A percentile compares a stretch with the other conserved stretches of the same genome.
Evolutionary conservation across 2,113 vertebrate genomes (phyloP).

Genomic region (Leptobrachium ailaonicum): DNA sequence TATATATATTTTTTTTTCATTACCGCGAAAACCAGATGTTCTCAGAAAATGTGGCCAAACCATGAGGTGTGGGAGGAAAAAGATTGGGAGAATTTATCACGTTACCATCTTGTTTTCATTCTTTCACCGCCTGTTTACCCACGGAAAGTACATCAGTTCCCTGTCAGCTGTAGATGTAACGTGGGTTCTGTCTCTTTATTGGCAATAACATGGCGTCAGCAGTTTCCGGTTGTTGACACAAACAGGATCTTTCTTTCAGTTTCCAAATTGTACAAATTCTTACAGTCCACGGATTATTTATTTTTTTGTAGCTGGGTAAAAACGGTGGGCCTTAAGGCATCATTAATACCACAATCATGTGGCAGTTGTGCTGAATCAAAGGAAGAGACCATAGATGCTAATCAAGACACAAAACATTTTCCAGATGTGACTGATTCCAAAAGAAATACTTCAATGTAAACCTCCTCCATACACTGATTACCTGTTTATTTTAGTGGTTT

Average conservation of each 20-base stretch:
- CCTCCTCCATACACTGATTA: conserved; percentile 2
- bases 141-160: conserved; percentile 6
- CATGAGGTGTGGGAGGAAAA: conserved; percentile 17
- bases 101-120: conserved; percentile 42
- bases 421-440: not conserved
- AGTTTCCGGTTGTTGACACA: conserved; percentile 1
- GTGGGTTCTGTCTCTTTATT: conserved; percentile 9
- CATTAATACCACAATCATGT: not conserved
- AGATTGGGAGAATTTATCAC: conserved; percentile 16
- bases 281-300: not conserved
- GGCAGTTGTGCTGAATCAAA: not conserved
- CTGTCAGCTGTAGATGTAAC: conserved; percentile 6
- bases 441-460: conserved; percentile 10
- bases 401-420: conserved; percentile 4
- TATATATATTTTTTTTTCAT: conserved; percentile 2
- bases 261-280: conserved; percentile 3
- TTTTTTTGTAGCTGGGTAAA: not conserved
- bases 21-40: conserved; percentile 33
- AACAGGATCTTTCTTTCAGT: conserved; percentile 5
- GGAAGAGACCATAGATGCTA: not conserved
- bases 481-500: conserved; percentile 7
- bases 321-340: not conserved
- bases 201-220: conserved; percentile 14
- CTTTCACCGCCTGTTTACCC: conserved; percentile 32
- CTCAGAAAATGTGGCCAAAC: conserved; percentile 7